Evolutionary conservation across 2,797 vertebrate genomes (phyloP), one percentile per base, ranked within the genome.

Genomic region (Tadarida brasiliensis): DNA sequence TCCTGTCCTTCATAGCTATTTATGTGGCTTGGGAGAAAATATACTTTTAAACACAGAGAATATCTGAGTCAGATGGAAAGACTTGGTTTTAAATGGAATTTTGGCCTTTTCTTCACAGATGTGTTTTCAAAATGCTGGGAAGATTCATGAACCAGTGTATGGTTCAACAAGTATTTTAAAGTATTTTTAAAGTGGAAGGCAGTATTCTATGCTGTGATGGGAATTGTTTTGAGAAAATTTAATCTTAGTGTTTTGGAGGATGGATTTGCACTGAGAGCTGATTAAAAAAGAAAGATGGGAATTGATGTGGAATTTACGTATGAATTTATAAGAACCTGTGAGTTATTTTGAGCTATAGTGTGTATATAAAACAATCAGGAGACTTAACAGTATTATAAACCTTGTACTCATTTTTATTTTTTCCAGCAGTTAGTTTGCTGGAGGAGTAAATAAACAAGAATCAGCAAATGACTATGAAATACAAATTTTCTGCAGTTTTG

Each of bases 191-290:
- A 59, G 35, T 80, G 65, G 22, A 35, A 6, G 33, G 12, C 19
- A 74, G 19, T 54, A 90, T 78, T 73, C 15, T 87, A 63, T 26
- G 30, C 20, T 83, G 19, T 54, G 11, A 39, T 74, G 26, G 56
- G 8, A 83, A 92, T n/a, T 44, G 17, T 77, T 90, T 83, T 83
- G 49, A 90, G 56, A 71, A 71, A 86, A 87, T 71, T 65, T 76
- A 71, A 76, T 35, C 20, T 56, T 57, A 49, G 26, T 35, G 1
- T 61, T 87, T 85, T 78, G 89, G 54, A 87, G 54, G 15, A 61
- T 84, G 5, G 20, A 65, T 94, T 94, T 90, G 7, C n/a, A 71
- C 28, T 77, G 39, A 92, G 47, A 94, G 17, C 24, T 74, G 19
- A 33, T 67, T n/a, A 17, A 2, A 2, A 1, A 57, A 39, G 67